A percentile compares a stretch with the other conserved stretches of the same genome.
These are phyloP conservation scores for Zophobas morio DNA, from an alignment of 1,140 invertebrate genomes.

Conservation along the genomic window DNA sequence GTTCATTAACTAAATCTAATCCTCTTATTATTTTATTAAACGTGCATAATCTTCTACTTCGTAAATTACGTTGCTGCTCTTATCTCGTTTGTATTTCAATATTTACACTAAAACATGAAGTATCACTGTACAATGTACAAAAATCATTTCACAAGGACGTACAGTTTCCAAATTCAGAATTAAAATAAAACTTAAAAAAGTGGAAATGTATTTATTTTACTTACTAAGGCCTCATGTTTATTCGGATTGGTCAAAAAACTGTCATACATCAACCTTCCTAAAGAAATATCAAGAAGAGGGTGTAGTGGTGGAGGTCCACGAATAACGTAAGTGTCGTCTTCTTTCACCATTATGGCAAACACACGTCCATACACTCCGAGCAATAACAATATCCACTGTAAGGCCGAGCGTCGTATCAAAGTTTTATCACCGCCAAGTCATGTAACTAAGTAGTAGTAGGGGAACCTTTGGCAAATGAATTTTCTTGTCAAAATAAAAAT, in stretches of 20 bases:
- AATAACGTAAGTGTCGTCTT: conserved; percentile 46
- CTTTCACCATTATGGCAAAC: conserved; percentile 5
- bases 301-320: conserved; percentile 26
- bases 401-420: too few relatives aligned
- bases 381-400: background rate
- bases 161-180: background rate
- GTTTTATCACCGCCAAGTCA: too few relatives aligned
- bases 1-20: too few relatives aligned
- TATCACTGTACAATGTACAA: background rate
- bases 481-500: too few relatives aligned
- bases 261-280: conserved; percentile 43
- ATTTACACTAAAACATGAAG: too few relatives aligned
- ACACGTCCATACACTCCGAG: background rate
- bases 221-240: conserved; percentile 11
- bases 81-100: too few relatives aligned
- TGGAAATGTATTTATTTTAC: background rate
- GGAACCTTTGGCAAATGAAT: too few relatives aligned
- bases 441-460: too few relatives aligned
- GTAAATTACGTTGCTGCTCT: too few relatives aligned
- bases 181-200: background rate
- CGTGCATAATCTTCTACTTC: too few relatives aligned
- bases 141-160: background rate
- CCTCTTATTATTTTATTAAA: too few relatives aligned
- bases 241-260: conserved; percentile 6
- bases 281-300: conserved; percentile 19